Percentiles rank a stretch among this genome's conserved stretches.
These are phyloP conservation scores for Etheostoma nigrum DNA, from an alignment of 2,797 vertebrate species.

Conservation along the genomic window DNA sequence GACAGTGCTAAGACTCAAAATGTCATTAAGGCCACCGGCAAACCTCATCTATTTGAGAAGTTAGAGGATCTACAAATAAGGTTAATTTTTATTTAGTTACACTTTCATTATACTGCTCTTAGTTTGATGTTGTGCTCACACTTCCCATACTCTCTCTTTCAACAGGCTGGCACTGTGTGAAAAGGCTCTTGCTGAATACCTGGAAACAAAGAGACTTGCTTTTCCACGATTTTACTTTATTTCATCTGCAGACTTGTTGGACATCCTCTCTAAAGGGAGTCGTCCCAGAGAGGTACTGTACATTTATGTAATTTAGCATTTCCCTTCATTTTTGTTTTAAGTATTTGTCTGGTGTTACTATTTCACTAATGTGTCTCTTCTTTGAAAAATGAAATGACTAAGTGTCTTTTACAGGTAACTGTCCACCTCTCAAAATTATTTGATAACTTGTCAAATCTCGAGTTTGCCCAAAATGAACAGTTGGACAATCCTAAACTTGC, in stretches of 20 bases:
- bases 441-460: slow-evolving; percentile 85
- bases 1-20: slow-evolving; percentile 85
- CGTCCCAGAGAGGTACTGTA: slow-evolving; percentile 84
- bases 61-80: slow-evolving; percentile 87
- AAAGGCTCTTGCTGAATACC: slow-evolving; percentile 85
- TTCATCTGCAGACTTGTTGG: slow-evolving; percentile 88
- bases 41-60: slow-evolving; percentile 80
- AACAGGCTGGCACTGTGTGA: slow-evolving; percentile 83
- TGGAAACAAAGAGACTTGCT: slow-evolving; percentile 84
- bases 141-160: background rate
- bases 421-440: slow-evolving; percentile 87
- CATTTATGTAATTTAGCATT: background rate
- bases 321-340: background rate
- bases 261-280: slow-evolving; percentile 88
- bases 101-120: background rate
- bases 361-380: background rate
- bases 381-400: background rate
- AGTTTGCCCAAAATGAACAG: slow-evolving; percentile 78
- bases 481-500: slow-evolving; percentile 69
- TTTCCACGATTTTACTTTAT: slow-evolving; percentile 89
- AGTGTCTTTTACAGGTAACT: slow-evolving; percentile 82
- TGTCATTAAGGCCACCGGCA: slow-evolving; percentile 86
- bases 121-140: slow-evolving; percentile 11
- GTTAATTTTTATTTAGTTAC: slow-evolving; percentile 64
- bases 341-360: background rate